Conservation (phyloP, 2,888 invertebrate species). For the Anticlea derivata region DNA sequence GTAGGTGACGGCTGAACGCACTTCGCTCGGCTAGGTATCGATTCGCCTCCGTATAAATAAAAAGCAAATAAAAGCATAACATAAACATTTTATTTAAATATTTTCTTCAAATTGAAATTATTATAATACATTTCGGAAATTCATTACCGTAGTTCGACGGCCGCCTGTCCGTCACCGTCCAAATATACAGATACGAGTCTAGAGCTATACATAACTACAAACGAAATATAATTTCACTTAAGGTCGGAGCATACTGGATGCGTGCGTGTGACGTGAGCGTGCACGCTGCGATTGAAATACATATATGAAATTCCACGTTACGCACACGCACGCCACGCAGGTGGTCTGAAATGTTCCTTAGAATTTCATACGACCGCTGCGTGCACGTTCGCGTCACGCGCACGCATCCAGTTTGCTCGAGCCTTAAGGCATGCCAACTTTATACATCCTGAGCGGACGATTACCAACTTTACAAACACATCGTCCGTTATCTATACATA, state of each 20-base stretch:
- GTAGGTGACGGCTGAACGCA: too few relatives aligned
- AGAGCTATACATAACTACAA: conserved; percentile 25
- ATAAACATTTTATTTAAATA: conserved; percentile 80
- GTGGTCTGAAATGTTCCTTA: too few relatives aligned
- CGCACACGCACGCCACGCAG: too few relatives aligned
- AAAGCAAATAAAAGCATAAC: conserved; percentile 66
- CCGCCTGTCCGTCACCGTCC: conserved; percentile 36
- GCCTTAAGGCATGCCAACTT: conserved; percentile 56
- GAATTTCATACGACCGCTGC: too few relatives aligned
- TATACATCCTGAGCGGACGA: conserved; percentile 51
- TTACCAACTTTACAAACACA: conserved; percentile 24
- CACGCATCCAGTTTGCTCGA: too few relatives aligned
- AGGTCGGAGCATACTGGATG: too few relatives aligned
- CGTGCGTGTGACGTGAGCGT: too few relatives aligned
- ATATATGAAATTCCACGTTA: too few relatives aligned
- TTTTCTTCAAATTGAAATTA: conserved; percentile 67
- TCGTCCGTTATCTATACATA: conserved; percentile 40
- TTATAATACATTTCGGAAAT: conserved; percentile 70
- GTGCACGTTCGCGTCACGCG: too few relatives aligned
- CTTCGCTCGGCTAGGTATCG: too few relatives aligned
- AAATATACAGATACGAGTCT: conserved; percentile 55
- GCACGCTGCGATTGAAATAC: too few relatives aligned
- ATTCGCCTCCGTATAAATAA: conserved; percentile 34
- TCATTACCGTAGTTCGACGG: conserved; percentile 23
- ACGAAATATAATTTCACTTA: conserved; percentile 39